Evolutionary conservation across 37 sponge, comb jelly and placozoan genomes (phyloP), one percentile per base, ranked within the genome.

Genomic region (Theonella swinhoei): DNA sequence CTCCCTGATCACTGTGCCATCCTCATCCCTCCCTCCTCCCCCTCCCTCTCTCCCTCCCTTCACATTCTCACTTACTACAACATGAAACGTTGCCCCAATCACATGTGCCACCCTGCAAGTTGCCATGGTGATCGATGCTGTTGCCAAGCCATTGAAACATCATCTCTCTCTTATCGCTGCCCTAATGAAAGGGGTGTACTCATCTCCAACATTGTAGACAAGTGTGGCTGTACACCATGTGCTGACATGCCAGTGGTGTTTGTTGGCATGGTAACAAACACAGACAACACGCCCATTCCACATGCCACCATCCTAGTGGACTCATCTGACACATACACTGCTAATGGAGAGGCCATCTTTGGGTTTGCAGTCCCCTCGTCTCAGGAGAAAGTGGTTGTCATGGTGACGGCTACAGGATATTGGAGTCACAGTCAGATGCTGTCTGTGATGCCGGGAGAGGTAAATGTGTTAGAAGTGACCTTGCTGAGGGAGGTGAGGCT

Each of bases 221-320:
- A 35, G 23, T 78, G 79, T 28, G 67, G 25, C 31, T 78, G 79
- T 78, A 24, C 22, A 30, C 79, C 30, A 17, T 78, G 79, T 33
- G 29, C 4, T 36, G 23, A 35, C 3, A 22, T 38, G 42, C 25
- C 19, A 39, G 41, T 64, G 67, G 40, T 40, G 67, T 63, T 78
- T 40, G 30, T 65, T 63, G 67, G 40, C 26, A 78, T 34, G 28
- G 79, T 78, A 39, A n/a, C 5, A 64, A 35, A 65, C 67, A 23
- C 24, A 0, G 35, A 2, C 39, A 22, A 3, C 20, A 39, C 23
- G 33, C 67, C 79, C 40, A 23, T 78, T 19, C 24, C 35, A 4
- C 9, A 39, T 1, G 67, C 79, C n/a, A 65, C 59, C 11, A 28
- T 78, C 42, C 62, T 23, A 40, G 67, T 66, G 23, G n/a, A 64